Conservation (phyloP, 2,888 invertebrate genomes). For the Vandiemenella viatica region DNA sequence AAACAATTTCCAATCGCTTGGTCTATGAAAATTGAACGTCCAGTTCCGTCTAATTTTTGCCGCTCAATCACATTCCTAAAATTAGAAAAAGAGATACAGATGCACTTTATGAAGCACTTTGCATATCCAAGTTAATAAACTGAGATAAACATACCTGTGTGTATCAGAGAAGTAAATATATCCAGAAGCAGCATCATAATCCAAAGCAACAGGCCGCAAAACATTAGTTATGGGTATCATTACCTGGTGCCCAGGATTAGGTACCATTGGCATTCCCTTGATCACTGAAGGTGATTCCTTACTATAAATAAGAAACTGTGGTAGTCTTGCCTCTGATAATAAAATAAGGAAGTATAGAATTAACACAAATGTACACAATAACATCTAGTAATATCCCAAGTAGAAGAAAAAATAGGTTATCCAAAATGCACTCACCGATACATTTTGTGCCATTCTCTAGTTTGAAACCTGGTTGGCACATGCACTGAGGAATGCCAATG, state of each 20-base stretch:
- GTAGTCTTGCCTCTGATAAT: conserved; percentile 36
- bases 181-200: conserved; percentile 44
- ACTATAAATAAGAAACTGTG: conserved; percentile 48
- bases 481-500: conserved; percentile 44
- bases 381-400: too few relatives aligned
- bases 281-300: conserved; percentile 55
- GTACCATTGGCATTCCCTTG: conserved; percentile 39
- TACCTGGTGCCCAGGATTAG: conserved; percentile 32
- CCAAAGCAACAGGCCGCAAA: conserved; percentile 47
- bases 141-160: conserved; percentile 23
- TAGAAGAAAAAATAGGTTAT: too few relatives aligned
- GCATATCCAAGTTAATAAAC: too few relatives aligned
- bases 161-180: conserved; percentile 50
- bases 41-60: conserved; percentile 44
- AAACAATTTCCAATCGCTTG: conserved; percentile 48
- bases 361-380: not conserved
- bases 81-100: too few relatives aligned
- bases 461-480: conserved; percentile 57
- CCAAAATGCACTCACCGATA: not conserved
- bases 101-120: too few relatives aligned
- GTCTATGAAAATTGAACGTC: conserved; percentile 39
- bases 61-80: conserved; percentile 44
- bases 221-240: conserved; percentile 55
- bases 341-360: not conserved
- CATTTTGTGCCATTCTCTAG: conserved; percentile 22